Evolutionary conservation across 2,888 invertebrate species (phyloP), one percentile per base, ranked within the genome.

Genomic region (Neoascia interrupta): DNA sequence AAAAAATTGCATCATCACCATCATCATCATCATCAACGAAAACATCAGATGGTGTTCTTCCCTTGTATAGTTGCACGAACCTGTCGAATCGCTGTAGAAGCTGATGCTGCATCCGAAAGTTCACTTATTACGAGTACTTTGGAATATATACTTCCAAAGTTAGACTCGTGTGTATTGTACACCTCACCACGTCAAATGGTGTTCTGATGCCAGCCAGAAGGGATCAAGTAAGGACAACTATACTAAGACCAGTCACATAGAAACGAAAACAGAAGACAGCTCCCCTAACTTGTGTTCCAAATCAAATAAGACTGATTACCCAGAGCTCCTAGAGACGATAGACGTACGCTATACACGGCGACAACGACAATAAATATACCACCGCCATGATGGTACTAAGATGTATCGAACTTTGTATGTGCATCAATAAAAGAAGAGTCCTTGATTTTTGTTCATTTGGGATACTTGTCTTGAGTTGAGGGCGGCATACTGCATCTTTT

Each of bases 271-370:
- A 11, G 37, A 53, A 58, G 34, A 76, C 76, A 72, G 34, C 72
- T 76, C 64, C 70, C 76, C 70, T 60, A 72, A 64, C 64, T 76
- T 76, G 76, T 76, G 76, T 76, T 72, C 45, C 58, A 64, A 76
- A 76, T 76, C 76, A 76, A 76, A 76, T 76, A 76, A 76, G 76
- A 76, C 76, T 76, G 75, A 75, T 75, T 75, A 70, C 75, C 69
- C 56, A 75, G 56, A 63, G 63, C 69, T 75, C 13, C 37, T 53
- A 23, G 16, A 21, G 15, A 49, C 63, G 41, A 16, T 18, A 26
- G 51, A 16, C 10, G 31, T 41, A n/a, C n/a, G 47, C 19, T 37
- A 68, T 28, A 19, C 28, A 51, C 19, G 19, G 18, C 34, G 13
- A 34, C 26, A 15, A 15, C 6, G 51, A 54, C 39, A 54, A 10